A percentile compares a stretch with the other conserved stretches of the same genome.
These are phyloP conservation scores for Syrrhaptes paradoxus DNA, from an alignment of 2,113 vertebrate species.

Conservation along the genomic window DNA sequence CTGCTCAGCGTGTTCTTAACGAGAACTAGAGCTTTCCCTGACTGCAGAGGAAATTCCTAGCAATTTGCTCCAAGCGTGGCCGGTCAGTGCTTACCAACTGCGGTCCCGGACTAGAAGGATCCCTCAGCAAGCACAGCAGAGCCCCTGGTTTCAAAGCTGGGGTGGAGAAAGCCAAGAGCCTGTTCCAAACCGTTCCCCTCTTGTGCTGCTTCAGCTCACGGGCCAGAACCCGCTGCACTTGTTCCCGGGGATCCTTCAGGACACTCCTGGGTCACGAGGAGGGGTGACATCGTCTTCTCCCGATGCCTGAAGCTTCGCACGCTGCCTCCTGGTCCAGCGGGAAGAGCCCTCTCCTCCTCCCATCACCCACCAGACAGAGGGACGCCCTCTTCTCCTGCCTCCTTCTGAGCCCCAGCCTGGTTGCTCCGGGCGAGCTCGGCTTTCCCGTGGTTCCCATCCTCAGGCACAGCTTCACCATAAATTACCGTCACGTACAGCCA, in stretches of 20 bases:
- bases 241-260: background rate
- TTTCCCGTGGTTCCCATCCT: background rate
- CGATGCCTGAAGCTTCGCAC: rapidly evolving
- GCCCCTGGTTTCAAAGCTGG: background rate
- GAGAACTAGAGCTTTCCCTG: background rate
- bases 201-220: background rate
- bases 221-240: background rate
- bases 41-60: background rate
- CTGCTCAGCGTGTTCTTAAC: background rate
- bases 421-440: background rate
- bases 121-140: background rate
- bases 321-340: background rate
- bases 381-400: background rate
- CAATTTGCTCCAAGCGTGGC: background rate
- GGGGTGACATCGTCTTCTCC: background rate
- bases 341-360: background rate
- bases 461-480: background rate
- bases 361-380: background rate
- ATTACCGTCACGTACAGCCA: background rate
- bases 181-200: background rate
- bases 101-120: background rate
- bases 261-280: background rate
- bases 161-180: background rate
- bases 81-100: background rate
- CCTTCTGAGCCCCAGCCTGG: background rate